Percentiles rank a stretch among this genome's conserved stretches.
phyloP scores from a whole-genome alignment of 2,113 vertebrate genomes.

The Procavia capensis region DNA sequence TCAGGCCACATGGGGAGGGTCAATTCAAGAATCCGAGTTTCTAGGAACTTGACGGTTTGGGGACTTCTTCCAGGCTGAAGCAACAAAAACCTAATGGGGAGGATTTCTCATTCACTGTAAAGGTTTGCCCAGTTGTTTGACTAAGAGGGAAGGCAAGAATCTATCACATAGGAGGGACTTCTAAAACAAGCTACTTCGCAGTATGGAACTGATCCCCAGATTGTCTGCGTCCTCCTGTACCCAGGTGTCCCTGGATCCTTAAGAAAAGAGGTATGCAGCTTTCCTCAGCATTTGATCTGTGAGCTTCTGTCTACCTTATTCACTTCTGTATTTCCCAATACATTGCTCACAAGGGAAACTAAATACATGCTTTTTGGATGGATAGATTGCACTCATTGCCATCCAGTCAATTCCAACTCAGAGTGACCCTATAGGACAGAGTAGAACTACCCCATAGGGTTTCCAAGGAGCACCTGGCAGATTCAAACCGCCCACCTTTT shows the following conservation, averaged over 20 bases:
- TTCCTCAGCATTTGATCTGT: background rate
- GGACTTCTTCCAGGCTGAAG: background rate
- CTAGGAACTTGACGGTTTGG: constrained; percentile 24
- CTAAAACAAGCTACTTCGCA: constrained; percentile 35
- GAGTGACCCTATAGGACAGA: too few species aligned
- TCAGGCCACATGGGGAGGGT: background rate
- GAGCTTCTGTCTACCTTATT: constrained; percentile 53
- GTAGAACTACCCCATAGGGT: too few species aligned
- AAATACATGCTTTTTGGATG: background rate
- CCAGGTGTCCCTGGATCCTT: background rate
- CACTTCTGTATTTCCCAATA: background rate
- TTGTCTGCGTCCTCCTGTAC: constrained; percentile 33
- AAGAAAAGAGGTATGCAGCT: background rate
- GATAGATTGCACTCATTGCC: too few species aligned
- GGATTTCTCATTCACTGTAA: background rate
- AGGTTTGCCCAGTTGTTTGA: background rate
- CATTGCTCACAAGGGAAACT: background rate
- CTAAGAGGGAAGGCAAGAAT: background rate
- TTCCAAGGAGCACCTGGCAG: too few species aligned
- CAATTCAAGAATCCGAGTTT: background rate
- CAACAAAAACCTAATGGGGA: background rate
- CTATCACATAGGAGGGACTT: constrained; percentile 11
- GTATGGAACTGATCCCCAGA: background rate
- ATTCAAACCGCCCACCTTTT: too few species aligned
- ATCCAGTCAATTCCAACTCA: too few species aligned